Percentiles rank a stretch among this genome's conserved stretches.
Conservation (phyloP, 2,797 vertebrate genomes). For the Chaetophractus vellerosus region DNA sequence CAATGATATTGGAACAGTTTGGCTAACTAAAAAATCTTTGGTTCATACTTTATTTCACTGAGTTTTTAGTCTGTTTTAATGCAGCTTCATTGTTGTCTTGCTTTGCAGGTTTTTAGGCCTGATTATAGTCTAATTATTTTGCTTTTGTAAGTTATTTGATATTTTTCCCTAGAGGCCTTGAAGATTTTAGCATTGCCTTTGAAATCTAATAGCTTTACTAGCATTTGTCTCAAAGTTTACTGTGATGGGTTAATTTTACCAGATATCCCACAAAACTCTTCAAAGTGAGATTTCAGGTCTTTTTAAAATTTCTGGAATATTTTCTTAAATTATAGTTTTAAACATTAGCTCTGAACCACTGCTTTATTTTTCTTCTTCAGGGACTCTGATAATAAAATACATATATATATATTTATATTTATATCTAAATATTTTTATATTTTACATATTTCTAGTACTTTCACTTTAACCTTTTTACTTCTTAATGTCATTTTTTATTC, state of each 20-base stretch:
- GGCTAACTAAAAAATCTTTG: not conserved
- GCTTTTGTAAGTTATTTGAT: not conserved
- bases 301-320: conserved; percentile 16
- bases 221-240: not conserved
- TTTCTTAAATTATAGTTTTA: conserved; percentile 41
- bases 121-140: conserved; percentile 31
- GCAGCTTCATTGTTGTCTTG: not conserved
- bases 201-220: not conserved
- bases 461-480: not conserved
- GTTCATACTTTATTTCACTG: not conserved
- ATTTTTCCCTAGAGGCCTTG: not conserved
- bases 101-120: not conserved
- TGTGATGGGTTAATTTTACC: not conserved
- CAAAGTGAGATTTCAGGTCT: not conserved
- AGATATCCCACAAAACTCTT: not conserved
- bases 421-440: no score
- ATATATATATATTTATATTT: no score
- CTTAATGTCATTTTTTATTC: not conserved
- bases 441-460: not conserved
- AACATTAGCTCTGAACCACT: not conserved
- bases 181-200: not conserved
- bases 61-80: not conserved
- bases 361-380: not conserved
- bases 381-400: not conserved
- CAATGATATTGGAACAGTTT: not conserved